These are phyloP conservation scores for Limnephilus auricula DNA, from an alignment of 2,888 invertebrate genomes.

Conservation along the genomic window DNA sequence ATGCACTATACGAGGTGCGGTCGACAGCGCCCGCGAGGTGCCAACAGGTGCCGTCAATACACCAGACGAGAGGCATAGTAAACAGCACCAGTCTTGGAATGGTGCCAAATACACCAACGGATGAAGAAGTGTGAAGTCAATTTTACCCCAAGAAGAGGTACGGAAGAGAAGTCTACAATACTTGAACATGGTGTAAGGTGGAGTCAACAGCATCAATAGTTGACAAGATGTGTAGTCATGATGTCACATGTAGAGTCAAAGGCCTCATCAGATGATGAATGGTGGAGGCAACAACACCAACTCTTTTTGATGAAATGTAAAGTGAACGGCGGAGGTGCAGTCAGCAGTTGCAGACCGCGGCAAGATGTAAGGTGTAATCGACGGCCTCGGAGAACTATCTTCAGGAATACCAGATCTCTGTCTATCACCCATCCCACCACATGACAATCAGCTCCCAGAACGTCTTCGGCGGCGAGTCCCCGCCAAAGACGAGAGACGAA, in stretches of 20 bases:
- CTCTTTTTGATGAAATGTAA: not conserved
- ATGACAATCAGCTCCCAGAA: constrained; percentile 79
- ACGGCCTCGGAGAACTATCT: not conserved
- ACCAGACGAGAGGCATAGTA: not conserved
- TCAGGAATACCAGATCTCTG: constrained; percentile 58
- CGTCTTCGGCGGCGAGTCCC: constrained; percentile 82
- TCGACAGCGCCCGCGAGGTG: not conserved
- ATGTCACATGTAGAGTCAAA: not conserved
- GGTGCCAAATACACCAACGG: not conserved
- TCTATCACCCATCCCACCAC: constrained; percentile 79
- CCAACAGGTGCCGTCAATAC: not conserved
- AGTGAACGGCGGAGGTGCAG: not conserved
- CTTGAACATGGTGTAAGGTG: too few species aligned
- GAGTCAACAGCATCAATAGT: too few species aligned
- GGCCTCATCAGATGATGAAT: not conserved
- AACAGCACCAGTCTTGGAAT: not conserved
- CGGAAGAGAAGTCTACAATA: too few species aligned
- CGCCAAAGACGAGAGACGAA: constrained; percentile 83
- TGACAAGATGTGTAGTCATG: too few species aligned
- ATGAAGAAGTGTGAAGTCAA: not conserved
- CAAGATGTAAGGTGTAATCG: not conserved
- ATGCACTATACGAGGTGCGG: not conserved
- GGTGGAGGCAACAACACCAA: not conserved
- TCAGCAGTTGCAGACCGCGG: not conserved
- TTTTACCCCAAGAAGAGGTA: not conserved